Base-by-base conservation (phyloP, 2,888 invertebrate species). In the Limnephilus rhombicus region DNA sequence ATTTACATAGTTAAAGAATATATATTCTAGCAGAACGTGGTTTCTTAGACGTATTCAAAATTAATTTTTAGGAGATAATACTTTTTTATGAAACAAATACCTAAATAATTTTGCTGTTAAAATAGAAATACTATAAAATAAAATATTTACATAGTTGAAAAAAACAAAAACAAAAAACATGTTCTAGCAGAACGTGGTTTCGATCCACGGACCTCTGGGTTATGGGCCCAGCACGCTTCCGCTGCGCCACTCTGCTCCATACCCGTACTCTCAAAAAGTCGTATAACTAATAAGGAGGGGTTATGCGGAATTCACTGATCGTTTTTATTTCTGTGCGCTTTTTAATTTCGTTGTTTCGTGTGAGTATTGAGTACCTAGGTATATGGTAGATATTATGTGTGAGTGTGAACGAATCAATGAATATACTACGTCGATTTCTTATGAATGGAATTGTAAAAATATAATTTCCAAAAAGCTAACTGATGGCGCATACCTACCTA, bases 161-260 rank as follows among this genome's bases (percentile, higher is more conserved):
- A 87, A 68, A 68, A 91, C 85, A 86, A 91, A 85, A 85, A 85
- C 80, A 80, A 91, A 68, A 92, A 90, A 82, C 31, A 82, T 85
- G 83, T 24, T 9, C n/a, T 97, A 97, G 97, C 97, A 97, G 97
- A 97, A 97, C 98, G 97, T 98, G 97, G 98, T 98, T 98, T 98
- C 98, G 97, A 98, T 98, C 98, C 97, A 98, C 98, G 98, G 98
- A 98, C 97, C 98, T 98, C 98, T 98, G 98, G 98, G 97, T 98
- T 97, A 97, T 97, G 97, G 97, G 97, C 97, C 97, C 97, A 97
- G 97, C 97, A 97, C 97, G 97, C 97, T 97, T 97, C 97, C 97
- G 97, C 97, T 97, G 97, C 97, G 97, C 97, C 97, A 97, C 97
- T 97, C 97, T 97, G 97, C 97, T 97, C 95, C 94, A 11, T n/a